These are phyloP conservation scores for Salpingus planirostris DNA, from an alignment of 2,888 invertebrate genomes.

Conservation along the genomic window DNA sequence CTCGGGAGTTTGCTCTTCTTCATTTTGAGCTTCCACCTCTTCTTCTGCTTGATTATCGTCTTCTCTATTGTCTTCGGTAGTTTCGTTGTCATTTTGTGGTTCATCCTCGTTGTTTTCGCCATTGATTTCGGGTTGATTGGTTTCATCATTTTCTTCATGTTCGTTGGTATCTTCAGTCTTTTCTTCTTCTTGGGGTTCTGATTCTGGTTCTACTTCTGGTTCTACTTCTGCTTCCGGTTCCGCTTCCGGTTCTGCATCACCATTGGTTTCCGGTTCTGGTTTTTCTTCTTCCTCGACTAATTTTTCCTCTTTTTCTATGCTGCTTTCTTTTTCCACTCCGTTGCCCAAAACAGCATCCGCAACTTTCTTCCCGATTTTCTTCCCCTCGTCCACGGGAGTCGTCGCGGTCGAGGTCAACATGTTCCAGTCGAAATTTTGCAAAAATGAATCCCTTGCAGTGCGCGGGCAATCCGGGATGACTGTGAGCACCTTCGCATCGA, in stretches of 20 bases:
- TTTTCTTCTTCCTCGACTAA: conserved; percentile 20
- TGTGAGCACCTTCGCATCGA: conserved; percentile 62
- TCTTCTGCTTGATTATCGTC: conserved; percentile 16
- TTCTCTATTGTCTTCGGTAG: conserved; percentile 6
- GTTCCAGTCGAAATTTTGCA: conserved; percentile 65
- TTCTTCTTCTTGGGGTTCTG: conserved; percentile 8
- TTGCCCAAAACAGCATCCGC: conserved; percentile 12
- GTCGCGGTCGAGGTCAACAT: conserved; percentile 46
- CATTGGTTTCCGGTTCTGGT: conserved; percentile 19
- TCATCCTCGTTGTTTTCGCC: conserved; percentile 18
- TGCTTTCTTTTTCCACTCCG: conserved; percentile 1
- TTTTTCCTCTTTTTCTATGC: conserved; percentile 6
- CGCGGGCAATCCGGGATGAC: conserved; percentile 75
- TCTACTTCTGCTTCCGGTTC: conserved; percentile 15
- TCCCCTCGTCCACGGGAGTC: conserved; percentile 17
- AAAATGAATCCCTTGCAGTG: conserved; percentile 60
- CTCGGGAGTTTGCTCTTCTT: conserved; percentile 16
- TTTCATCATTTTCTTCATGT: conserved; percentile 7
- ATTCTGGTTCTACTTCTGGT: conserved; percentile 19
- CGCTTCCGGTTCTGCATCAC: conserved; percentile 5
- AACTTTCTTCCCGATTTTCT: conserved; percentile 22
- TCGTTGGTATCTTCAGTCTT: conserved; percentile 14
- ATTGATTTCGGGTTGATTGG: background rate
- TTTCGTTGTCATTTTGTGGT: conserved; percentile 9
- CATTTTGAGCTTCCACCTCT: conserved; percentile 18